Base-by-base conservation (phyloP, 2,888 invertebrate genomes). In the Antheraea assamensis region DNA sequence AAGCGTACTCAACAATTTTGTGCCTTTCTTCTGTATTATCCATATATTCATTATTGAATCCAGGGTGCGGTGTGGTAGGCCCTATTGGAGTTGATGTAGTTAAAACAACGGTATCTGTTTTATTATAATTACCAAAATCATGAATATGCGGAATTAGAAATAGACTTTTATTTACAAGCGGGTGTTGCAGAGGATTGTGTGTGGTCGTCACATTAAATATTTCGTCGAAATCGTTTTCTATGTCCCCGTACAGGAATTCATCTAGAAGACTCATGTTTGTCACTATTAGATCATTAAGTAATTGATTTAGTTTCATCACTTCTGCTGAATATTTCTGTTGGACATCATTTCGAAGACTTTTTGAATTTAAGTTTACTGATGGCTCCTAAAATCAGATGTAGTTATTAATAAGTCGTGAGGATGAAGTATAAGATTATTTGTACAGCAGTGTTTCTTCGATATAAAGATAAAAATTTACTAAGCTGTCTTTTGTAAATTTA, bases 221-320 rank as follows among this genome's bases (percentile, higher is more conserved):
- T 27, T 75, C 73, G 17, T 73, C 27, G 10, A 77, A 72, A 61
- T 77, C 78, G 27, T 75, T 72, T 4, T 77, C 73, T 2, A 78
- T 68, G 8, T 75, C 77, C 27, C 76, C 76, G 24, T 80, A 73
- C 0, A 80, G 73, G 7, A 79, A n/a, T n/a, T 80, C 74, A 17
- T 80, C 73, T 71, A 80, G 35, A 0, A 76, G 24, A 3, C 74
- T 76, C 3, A 70, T 66, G 70, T 79, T 78, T 8, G 73, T 21
- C 35, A 70, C n/a, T 35, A 76, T 61, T 1, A 80, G 66, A n/a
- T 81, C 77, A 31, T 75, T 70, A 21, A 81, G 31, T 42, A 81
- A 72, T 68, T 78, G 75, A 58, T 76, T 76, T 19, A 81, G 52
- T 15, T 76, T 74, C 0, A 64, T 21, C 5, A 75, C 49, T 73